Evolutionary conservation across 1,140 invertebrate species (phyloP), one percentile per base, ranked within the genome.

Genomic region (Euglossa dilemma): DNA sequence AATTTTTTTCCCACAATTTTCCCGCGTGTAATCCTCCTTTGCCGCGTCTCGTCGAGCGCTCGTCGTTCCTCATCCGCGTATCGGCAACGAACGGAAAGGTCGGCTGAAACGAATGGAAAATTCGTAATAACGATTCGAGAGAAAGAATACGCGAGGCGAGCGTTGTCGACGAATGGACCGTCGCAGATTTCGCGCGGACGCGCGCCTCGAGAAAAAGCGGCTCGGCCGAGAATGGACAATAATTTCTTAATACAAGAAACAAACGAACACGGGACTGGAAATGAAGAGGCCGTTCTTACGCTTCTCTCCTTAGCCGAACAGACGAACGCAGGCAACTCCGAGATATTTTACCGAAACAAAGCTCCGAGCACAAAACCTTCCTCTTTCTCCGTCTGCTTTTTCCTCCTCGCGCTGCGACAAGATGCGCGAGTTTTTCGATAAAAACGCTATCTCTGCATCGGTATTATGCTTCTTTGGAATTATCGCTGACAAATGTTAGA

Each of bases 241-340:
- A 90, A 91, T 91, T 83, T 84, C 84, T 89, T 61, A 69, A 85
- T 85, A 79, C 56, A 85, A 88, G 85, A 74, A 87, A 83, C 80
- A 87, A 91, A 87, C 87, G 81, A 85, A 79, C n/a, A n/a, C 36
- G 77, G 81, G 71, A 66, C 57, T 69, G 76, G 71, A 78, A 83
- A 89, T 54, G 73, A 86, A 80, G 83, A 71, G 80, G 70, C 67
- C 56, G 54, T 66, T 87, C 72, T 72, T 83, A 85, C 71, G 79
- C 83, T 73, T 81, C 83, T 81, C 83, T 85, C 82, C 76, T 85
- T 79, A 23, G 74, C 67, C 28, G 74, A 77, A 73, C 70, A 63
- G 78, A 85, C 59, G 78, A 88, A 79, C 56, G 63, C n/a, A 75
- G 71, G 59, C n/a, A 76, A 66, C 80, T 83, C 71, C 36, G 66